Conservation (phyloP, 2,113 vertebrate species). For the Albula glossodonta region DNA sequence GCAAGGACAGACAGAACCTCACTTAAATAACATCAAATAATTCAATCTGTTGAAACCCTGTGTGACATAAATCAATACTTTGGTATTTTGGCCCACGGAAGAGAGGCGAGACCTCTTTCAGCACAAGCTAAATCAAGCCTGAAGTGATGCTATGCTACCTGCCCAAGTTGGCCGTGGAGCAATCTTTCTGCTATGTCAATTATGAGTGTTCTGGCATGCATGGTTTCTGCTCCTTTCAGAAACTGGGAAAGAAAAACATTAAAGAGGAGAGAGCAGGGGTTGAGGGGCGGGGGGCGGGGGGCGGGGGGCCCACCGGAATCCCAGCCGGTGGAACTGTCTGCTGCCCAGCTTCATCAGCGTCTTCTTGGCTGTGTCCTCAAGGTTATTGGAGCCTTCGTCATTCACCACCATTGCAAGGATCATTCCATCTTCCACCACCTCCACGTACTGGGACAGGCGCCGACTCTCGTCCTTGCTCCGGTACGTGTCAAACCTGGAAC, state of each 20-base stretch:
- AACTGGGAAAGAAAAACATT: neutral
- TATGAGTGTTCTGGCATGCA: neutral
- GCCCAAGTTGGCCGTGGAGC: neutral
- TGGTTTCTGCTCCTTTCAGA: neutral
- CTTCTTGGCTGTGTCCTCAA: conserved; percentile 87
- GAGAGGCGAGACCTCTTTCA: conserved; percentile 1
- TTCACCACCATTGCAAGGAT: conserved; percentile 89
- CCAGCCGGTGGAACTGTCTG: conserved; percentile 83
- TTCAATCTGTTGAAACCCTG: neutral
- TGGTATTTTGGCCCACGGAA: neutral
- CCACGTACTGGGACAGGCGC: conserved; percentile 84
- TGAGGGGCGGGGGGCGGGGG: conserved; percentile 1
- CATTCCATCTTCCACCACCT: conserved; percentile 69
- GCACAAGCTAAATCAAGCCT: conserved; percentile 27
- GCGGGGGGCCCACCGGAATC: conserved; percentile 79
- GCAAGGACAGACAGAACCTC: neutral
- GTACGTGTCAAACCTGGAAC: conserved; percentile 90
- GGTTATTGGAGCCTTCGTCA: conserved; percentile 90
- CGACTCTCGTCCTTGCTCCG: conserved; percentile 84
- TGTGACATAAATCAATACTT: conserved; percentile 10
- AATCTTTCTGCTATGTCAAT: neutral
- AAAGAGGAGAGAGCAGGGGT: neutral
- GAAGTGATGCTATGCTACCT: conserved; percentile 14
- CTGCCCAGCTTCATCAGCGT: conserved; percentile 85
- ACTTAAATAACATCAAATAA: conserved; percentile 10